Evolutionary conservation across 2,888 invertebrate genomes (phyloP).

Genomic region (Calliphora vomitoria): DNA sequence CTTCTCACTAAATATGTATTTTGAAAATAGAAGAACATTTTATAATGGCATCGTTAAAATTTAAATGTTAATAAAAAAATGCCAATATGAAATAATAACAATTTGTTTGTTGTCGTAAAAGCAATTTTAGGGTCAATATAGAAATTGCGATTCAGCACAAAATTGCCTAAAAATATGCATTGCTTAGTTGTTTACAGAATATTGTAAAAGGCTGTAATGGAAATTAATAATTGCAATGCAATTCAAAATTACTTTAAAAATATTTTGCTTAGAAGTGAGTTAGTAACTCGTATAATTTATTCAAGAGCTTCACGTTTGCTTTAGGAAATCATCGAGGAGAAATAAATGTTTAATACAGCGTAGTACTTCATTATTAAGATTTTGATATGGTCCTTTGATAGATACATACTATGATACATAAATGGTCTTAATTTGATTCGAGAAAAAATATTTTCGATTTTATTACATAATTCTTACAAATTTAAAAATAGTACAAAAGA

Average conservation of each 20-base stretch:
- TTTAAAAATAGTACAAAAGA: no score
- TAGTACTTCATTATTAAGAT: no score
- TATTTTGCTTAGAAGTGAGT: background rate
- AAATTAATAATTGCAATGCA: conserved; percentile 49
- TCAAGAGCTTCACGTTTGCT: no score
- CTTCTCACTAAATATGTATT: background rate
- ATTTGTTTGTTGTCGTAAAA: conserved; percentile 60
- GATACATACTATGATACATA: no score
- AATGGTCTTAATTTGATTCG: no score
- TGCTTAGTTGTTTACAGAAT: conserved; percentile 30
- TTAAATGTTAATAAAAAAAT: conserved; percentile 67
- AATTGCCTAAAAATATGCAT: conserved; percentile 63
- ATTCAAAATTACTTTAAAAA: conserved; percentile 13
- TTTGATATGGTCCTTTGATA: no score
- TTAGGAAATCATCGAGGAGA: no score
- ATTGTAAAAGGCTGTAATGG: conserved; percentile 1
- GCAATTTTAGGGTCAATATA: conserved; percentile 60
- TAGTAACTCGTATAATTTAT: no score
- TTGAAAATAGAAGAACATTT: conserved; percentile 49
- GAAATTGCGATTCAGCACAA: conserved; percentile 40
- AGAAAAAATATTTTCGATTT: no score
- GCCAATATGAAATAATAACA: conserved; percentile 54
- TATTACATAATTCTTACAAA: no score
- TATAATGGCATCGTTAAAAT: conserved; percentile 67
- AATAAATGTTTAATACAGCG: no score